Conservation (phyloP, 1,140 invertebrate genomes). For the Drosophila grimshawi region DNA sequence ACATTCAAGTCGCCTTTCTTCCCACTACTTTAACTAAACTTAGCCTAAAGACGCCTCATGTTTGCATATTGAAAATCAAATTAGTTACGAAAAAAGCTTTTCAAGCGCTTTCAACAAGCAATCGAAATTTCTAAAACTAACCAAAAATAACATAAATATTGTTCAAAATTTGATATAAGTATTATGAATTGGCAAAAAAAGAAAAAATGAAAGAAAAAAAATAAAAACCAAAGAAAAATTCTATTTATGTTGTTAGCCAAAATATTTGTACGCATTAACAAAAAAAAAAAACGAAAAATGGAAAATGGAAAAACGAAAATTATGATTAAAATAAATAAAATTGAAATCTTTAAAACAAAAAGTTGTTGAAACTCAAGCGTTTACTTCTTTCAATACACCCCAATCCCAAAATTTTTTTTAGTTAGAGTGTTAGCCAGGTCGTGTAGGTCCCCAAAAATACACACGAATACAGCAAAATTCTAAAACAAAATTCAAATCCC, state of each 20-base stretch:
- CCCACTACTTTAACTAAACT: constrained; percentile 29
- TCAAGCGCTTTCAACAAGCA: constrained; percentile 54
- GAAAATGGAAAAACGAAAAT: neutral
- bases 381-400: constrained; percentile 53
- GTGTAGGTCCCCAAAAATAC: neutral
- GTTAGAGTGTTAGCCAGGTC: constrained; percentile 20
- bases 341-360: constrained; percentile 48
- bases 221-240: constrained; percentile 23
- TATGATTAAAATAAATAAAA: constrained; percentile 59
- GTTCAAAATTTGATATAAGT: constrained; percentile 63
- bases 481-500: constrained; percentile 25
- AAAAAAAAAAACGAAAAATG: constrained; percentile 6
- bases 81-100: constrained; percentile 64
- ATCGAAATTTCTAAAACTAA: constrained; percentile 19
- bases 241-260: constrained; percentile 59
- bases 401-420: neutral
- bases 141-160: constrained; percentile 23
- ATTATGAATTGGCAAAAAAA: constrained; percentile 59
- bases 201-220: constrained; percentile 39
- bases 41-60: constrained; percentile 52
- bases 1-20: constrained; percentile 42
- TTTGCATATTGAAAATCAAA: constrained; percentile 31
- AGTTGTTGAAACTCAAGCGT: constrained; percentile 78
- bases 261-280: constrained; percentile 66
- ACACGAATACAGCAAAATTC: constrained; percentile 29